A percentile compares a stretch with the other conserved stretches of the same genome.
These are phyloP conservation scores for Onchidella celtica DNA, from an alignment of 2,888 invertebrate species.

Conservation along the genomic window DNA sequence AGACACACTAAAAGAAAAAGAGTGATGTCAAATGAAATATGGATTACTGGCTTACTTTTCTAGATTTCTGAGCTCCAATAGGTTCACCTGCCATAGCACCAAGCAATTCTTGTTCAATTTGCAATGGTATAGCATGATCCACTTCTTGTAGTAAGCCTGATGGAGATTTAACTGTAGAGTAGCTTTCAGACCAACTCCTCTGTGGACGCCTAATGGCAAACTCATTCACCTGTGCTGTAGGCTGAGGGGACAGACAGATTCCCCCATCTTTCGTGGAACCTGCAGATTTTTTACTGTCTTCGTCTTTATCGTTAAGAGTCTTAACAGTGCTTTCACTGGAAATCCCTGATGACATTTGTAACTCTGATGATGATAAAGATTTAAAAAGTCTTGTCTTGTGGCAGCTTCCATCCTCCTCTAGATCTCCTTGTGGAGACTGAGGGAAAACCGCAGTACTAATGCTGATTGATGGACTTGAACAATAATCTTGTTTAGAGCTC, in stretches of 20 bases:
- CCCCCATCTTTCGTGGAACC: too few species aligned
- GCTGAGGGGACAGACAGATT: neutral
- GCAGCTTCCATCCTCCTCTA: slow-evolving; percentile 33
- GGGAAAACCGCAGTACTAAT: neutral
- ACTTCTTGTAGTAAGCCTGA: neutral
- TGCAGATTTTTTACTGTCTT: neutral
- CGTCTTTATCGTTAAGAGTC: neutral
- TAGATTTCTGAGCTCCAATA: slow-evolving; percentile 14
- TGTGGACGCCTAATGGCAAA: neutral
- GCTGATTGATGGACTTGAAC: neutral
- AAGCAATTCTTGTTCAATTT: slow-evolving; percentile 30
- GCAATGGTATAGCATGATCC: neutral
- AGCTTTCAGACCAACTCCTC: slow-evolving; percentile 33
- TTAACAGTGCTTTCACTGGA: neutral
- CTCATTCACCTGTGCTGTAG: neutral
- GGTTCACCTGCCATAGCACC: neutral
- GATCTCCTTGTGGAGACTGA: neutral
- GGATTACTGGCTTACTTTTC: slow-evolving; percentile 39
- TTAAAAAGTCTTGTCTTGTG: slow-evolving; percentile 6
- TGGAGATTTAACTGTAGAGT: neutral
- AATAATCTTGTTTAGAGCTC: neutral
- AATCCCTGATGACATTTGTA: neutral
- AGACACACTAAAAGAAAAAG: too few species aligned
- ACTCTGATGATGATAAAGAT: neutral
- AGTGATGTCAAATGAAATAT: too few species aligned